phyloP scores from a whole-genome alignment of 1,140 invertebrate genomes.

The Cyrtorhinus lividipennis region DNA sequence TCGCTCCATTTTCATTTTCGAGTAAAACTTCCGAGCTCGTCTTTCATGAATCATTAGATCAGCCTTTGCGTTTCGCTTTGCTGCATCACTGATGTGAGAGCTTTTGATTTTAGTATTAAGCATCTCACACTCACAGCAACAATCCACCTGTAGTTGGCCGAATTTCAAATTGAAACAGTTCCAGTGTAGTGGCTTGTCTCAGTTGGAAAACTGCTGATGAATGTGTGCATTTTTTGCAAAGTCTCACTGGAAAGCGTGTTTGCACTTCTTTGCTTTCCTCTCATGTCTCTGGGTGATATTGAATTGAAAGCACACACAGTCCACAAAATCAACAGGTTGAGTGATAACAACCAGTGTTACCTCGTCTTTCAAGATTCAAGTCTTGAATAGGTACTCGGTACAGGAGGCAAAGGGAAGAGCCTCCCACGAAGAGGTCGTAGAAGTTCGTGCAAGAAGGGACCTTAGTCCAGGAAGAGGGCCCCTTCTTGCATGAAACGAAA shows the following conservation, averaged over 20 bases:
- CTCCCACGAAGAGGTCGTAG: not conserved
- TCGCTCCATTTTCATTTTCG: conserved; percentile 23
- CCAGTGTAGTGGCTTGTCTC: conserved; percentile 17
- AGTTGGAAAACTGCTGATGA: conserved; percentile 17
- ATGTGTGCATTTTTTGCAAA: conserved; percentile 14
- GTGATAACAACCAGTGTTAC: not conserved
- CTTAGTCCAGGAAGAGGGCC: not conserved
- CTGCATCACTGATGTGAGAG: conserved; percentile 22
- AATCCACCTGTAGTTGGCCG: conserved; percentile 27
- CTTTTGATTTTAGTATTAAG: conserved; percentile 12
- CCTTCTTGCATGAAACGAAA: not conserved
- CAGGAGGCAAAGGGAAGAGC: not conserved
- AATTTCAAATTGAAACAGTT: conserved; percentile 25
- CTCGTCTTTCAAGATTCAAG: not conserved
- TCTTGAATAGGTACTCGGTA: not conserved
- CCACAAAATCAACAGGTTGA: not conserved
- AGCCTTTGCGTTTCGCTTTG: conserved; percentile 26
- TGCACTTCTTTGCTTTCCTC: conserved; percentile 15
- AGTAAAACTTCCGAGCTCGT: conserved; percentile 26
- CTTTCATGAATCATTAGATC: conserved; percentile 26
- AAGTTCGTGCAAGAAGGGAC: not conserved
- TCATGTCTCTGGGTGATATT: conserved; percentile 15
- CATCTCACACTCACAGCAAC: conserved; percentile 25
- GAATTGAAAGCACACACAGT: not conserved
- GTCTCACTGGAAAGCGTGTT: conserved; percentile 15